phyloP scores from a whole-genome alignment of 1,140 invertebrate genomes.

The Drosophila mayri region DNA sequence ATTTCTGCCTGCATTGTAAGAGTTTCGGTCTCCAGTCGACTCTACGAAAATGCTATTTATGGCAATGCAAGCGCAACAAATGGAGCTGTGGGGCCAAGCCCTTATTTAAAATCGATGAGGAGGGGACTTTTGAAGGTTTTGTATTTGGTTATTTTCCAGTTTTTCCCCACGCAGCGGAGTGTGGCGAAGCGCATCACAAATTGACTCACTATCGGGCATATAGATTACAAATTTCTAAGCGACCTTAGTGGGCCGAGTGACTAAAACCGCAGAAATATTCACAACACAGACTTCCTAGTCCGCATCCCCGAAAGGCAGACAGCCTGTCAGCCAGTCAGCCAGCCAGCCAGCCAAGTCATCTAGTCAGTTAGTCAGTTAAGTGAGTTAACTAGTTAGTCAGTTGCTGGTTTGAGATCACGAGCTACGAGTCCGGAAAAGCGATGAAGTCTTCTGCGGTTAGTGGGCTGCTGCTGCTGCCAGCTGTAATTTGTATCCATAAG shows the following conservation, averaged over 20 bases:
- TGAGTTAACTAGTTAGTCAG: constrained; percentile 24
- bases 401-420: constrained; percentile 45
- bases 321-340: constrained; percentile 38
- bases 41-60: constrained; percentile 55
- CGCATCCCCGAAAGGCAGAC: constrained; percentile 52
- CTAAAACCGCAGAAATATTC: constrained; percentile 48
- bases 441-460: constrained; percentile 77
- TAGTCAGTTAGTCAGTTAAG: constrained; percentile 25
- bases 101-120: constrained; percentile 45
- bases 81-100: constrained; percentile 55
- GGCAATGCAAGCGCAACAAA: constrained; percentile 63
- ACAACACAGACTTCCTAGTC: constrained; percentile 63
- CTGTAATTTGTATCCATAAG: constrained; percentile 67
- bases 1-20: constrained; percentile 67
- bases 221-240: constrained; percentile 42
- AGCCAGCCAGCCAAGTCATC: constrained; percentile 31
- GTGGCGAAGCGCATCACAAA: constrained; percentile 63
- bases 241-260: constrained; percentile 58
- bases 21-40: constrained; percentile 42
- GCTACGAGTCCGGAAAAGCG: constrained; percentile 49
- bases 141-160: constrained; percentile 20
- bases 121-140: constrained; percentile 65
- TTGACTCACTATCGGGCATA: constrained; percentile 39
- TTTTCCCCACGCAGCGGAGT: constrained; percentile 52
- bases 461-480: constrained; percentile 44